Conservation (phyloP, 2,797 vertebrate species). For the Podarcis siculus region DNA sequence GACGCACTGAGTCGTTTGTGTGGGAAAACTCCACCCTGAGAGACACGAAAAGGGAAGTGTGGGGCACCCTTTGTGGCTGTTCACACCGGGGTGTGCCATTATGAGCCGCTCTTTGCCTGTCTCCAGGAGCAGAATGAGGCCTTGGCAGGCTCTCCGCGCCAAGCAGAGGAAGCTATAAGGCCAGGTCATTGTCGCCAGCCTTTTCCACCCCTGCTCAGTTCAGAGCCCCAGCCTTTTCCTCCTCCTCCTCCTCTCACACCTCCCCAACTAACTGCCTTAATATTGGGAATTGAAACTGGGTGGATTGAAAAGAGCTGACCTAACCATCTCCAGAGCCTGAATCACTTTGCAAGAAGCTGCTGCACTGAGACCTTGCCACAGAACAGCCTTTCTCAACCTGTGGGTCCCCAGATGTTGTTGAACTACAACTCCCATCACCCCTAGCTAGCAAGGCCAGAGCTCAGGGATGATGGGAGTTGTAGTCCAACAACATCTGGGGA, state of each 20-base stretch:
- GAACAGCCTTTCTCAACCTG: not conserved
- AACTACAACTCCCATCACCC: no score
- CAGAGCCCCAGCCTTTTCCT: fast-evolving
- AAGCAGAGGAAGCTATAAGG: not conserved
- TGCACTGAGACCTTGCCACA: not conserved
- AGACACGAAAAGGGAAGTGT: not conserved
- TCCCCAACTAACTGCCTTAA: no score
- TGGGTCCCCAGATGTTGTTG: no score
- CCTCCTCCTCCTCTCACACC: no score
- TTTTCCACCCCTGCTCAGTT: not conserved
- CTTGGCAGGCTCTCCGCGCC: not conserved
- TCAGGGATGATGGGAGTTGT: no score
- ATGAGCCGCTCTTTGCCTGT: not conserved
- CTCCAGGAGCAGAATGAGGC: not conserved
- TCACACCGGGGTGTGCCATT: not conserved
- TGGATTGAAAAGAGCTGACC: fast-evolving
- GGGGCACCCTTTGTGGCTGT: not conserved
- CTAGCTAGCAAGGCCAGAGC: no score
- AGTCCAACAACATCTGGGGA: no score
- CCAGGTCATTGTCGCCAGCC: no score
- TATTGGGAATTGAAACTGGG: fast-evolving
- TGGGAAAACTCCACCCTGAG: not conserved
- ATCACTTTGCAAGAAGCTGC: not conserved
- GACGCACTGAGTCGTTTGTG: not conserved
- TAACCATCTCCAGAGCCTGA: not conserved